Conservation (phyloP, 1,140 invertebrate species). For the Helicorthomorpha holstii region DNA sequence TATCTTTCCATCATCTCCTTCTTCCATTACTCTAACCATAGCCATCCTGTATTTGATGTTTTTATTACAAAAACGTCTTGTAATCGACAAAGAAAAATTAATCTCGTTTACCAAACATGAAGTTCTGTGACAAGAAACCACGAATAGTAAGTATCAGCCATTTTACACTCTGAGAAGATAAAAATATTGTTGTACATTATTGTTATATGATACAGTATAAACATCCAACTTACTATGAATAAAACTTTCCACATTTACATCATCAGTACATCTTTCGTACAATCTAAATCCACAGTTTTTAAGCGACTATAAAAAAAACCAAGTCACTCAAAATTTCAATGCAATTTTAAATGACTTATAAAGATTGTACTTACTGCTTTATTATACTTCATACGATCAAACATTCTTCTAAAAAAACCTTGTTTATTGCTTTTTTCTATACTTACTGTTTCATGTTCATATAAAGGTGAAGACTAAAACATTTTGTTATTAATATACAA, state of each 20-base stretch:
- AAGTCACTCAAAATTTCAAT: not conserved
- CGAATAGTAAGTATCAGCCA: not conserved
- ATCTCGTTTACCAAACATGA: not conserved
- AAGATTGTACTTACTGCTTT: no score
- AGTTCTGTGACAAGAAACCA: not conserved
- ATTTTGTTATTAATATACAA: no score
- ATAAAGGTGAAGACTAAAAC: no score
- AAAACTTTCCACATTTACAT: not conserved
- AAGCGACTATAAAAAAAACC: not conserved
- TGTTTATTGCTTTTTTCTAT: no score
- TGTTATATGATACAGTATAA: not conserved
- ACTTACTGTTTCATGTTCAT: no score
- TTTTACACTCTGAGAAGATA: not conserved
- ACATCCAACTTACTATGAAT: not conserved
- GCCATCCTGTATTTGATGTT: conserved; percentile 38
- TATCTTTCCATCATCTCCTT: conserved; percentile 45
- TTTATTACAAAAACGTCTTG: not conserved
- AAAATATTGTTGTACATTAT: not conserved
- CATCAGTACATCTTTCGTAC: not conserved
- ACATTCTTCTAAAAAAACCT: no score
- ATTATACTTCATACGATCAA: no score
- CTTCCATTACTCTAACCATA: conserved; percentile 52
- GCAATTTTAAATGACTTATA: no score
- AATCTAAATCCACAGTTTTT: not conserved
- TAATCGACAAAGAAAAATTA: not conserved